These are phyloP conservation scores for Lordiphosa mommai DNA, from an alignment of 1,140 invertebrate species.

Conservation along the genomic window DNA sequence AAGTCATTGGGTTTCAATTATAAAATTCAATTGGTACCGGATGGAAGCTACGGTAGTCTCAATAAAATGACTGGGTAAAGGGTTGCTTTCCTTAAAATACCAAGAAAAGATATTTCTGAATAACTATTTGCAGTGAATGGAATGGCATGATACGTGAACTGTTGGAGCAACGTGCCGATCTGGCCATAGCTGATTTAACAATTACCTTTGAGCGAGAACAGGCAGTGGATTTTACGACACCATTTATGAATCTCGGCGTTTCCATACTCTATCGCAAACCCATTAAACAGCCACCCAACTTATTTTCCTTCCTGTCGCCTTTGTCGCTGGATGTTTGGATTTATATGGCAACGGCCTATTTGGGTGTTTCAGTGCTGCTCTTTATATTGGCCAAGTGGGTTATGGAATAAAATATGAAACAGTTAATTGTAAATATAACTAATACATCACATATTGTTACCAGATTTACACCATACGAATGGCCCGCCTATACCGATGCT, in stretches of 20 bases:
- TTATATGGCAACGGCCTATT: slow-evolving; percentile 95
- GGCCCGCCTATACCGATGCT: slow-evolving; percentile 90
- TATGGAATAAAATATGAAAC: not conserved
- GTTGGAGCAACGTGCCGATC: slow-evolving; percentile 92
- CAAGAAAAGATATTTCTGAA: not conserved
- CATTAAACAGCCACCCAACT: slow-evolving; percentile 92
- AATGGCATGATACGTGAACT: slow-evolving; percentile 97
- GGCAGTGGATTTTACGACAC: slow-evolving; percentile 96
- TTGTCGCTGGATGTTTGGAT: slow-evolving; percentile 97
- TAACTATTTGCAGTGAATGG: slow-evolving; percentile 85
- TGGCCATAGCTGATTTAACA: slow-evolving; percentile 95
- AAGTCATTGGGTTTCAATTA: slow-evolving; percentile 94
- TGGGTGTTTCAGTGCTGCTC: slow-evolving; percentile 95
- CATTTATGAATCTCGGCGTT: slow-evolving; percentile 97
- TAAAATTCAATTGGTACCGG: slow-evolving; percentile 89
- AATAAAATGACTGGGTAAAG: slow-evolving; percentile 83
- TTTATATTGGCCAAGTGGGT: slow-evolving; percentile 94
- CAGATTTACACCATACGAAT: slow-evolving; percentile 96
- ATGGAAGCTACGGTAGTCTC: slow-evolving; percentile 89
- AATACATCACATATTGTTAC: not conserved
- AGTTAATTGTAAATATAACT: not conserved
- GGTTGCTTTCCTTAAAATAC: not conserved
- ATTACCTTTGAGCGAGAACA: slow-evolving; percentile 93
- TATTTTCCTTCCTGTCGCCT: slow-evolving; percentile 96
- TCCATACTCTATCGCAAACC: slow-evolving; percentile 96